Conservation (phyloP, 2,888 invertebrate genomes). For the Lasiommata megera region DNA sequence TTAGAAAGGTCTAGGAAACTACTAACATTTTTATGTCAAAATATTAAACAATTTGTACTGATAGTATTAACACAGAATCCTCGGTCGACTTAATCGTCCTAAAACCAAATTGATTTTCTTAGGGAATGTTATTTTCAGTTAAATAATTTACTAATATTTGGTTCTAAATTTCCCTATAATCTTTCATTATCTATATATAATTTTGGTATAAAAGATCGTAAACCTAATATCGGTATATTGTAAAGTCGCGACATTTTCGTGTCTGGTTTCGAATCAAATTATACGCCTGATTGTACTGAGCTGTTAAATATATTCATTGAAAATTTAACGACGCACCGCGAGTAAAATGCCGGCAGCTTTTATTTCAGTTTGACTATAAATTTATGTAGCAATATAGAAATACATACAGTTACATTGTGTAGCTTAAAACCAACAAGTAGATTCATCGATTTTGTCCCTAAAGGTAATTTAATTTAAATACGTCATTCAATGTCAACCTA, state of each 20-base stretch:
- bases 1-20: too few relatives aligned
- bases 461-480: too few relatives aligned
- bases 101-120: too few relatives aligned
- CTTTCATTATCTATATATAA: too few relatives aligned
- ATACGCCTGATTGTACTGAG: conserved; percentile 5
- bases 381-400: not conserved
- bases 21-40: too few relatives aligned
- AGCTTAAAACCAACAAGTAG: not conserved
- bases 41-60: too few relatives aligned
- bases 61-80: too few relatives aligned
- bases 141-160: too few relatives aligned
- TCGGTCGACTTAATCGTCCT: too few relatives aligned
- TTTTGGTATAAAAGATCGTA: not conserved
- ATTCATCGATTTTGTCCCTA: not conserved
- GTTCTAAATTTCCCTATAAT: too few relatives aligned
- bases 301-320: conserved; percentile 28
- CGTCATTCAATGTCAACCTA: too few relatives aligned
- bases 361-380: not conserved
- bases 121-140: too few relatives aligned
- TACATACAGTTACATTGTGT: not conserved
- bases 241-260: conserved; percentile 22
- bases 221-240: not conserved
- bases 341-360: not conserved
- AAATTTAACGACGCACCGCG: not conserved
- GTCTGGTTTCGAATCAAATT: conserved; percentile 27